These are phyloP conservation scores for Pyrocephalus nanus DNA, from an alignment of 2,797 vertebrate genomes.

Conservation along the genomic window DNA sequence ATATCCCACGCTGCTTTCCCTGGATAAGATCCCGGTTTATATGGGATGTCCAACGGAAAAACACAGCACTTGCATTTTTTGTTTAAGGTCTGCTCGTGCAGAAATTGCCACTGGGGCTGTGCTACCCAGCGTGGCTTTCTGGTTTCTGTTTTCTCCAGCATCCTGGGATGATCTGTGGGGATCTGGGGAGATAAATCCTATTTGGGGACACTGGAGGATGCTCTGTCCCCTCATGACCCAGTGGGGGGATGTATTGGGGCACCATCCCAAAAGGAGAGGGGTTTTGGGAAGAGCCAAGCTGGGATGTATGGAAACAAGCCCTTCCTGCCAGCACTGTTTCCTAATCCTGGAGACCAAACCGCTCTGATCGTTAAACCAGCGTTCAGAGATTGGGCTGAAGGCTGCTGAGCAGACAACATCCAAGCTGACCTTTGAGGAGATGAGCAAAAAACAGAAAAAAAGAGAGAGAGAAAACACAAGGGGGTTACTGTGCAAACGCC, in stretches of 20 bases:
- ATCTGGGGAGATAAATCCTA: background rate
- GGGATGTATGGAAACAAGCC: slow-evolving; percentile 30
- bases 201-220: background rate
- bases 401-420: slow-evolving; percentile 55
- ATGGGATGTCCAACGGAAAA: background rate
- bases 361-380: slow-evolving; percentile 28
- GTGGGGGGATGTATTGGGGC: background rate
- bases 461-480: slow-evolving; percentile 36
- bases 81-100: background rate
- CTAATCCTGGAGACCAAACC: slow-evolving; percentile 35
- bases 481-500: background rate
- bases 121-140: background rate
- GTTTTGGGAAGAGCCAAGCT: background rate
- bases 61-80: background rate
- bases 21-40: background rate
- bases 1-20: background rate
- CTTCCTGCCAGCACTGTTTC: slow-evolving; percentile 35
- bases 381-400: background rate
- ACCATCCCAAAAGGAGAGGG: slow-evolving; percentile 31
- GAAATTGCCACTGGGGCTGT: background rate
- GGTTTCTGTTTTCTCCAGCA: background rate
- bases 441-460: background rate
- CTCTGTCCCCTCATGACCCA: background rate
- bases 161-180: background rate
- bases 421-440: slow-evolving; percentile 54